Base-by-base conservation (phyloP, 37 sponge, comb jelly and placozoan genomes). In the Bolinopsis microptera region DNA sequence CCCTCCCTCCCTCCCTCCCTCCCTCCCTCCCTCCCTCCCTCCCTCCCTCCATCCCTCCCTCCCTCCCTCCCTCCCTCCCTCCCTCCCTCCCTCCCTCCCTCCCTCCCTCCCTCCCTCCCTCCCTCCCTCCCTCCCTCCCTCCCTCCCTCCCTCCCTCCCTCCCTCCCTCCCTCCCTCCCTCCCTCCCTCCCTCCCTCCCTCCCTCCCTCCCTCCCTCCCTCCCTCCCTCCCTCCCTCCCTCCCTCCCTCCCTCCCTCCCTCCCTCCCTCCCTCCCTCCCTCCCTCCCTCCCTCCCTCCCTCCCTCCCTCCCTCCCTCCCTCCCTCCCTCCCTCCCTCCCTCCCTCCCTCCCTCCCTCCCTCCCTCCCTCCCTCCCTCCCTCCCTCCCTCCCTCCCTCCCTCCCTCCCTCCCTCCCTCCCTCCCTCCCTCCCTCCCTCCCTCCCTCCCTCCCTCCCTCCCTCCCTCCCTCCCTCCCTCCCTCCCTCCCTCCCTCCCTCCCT, bases 71-170 rank as follows among this genome's bases (percentile, higher is more conserved):
- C 68, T 21, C 21, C 18, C 21, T 13, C 68, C 21, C 68, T 67
- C 13, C 68, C 68, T 21, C 21, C 18, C 21, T 13, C 68, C 21
- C 68, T 67, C 13, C 68, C 68, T 21, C 21, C 18, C 21, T 13
- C 68, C 21, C 68, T 67, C 13, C 68, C 21, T 67, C 21, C 13
- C 68, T 67, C 21, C 68, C 21, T 21, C 68, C 21, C 68, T 67
- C 68, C 68, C 68, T 67, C 68, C 21, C 68, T 67, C 68, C 68
- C 68, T 67, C 68, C 68, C 68, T 67, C 68, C 68, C 68, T 67
- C 68, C 21, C 68, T 67, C 68, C 21, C 68, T 67, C 68, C 21
- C 68, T 67, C 68, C 21, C 68, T 67, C 68, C 21, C 68, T 67
- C 68, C 21, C 68, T 67, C 68, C 21, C 68, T 67, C 68, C 21